A percentile compares a stretch with the other conserved stretches of the same genome.
Conservation (phyloP, 2,113 vertebrate genomes). For the Lepisosteus oculatus region DNA sequence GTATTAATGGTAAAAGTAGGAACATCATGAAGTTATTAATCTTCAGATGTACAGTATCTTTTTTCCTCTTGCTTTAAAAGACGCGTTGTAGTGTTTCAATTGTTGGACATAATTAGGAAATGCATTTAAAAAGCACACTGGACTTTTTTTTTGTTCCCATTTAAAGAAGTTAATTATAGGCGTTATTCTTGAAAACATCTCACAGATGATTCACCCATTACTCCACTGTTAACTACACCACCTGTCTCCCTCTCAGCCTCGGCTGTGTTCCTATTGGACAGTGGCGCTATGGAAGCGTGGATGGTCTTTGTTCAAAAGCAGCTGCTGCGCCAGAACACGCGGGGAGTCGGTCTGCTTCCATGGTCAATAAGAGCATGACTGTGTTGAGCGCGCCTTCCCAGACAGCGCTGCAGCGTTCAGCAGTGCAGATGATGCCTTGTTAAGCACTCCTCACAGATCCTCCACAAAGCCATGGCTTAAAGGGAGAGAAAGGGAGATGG, state of each 20-base stretch:
- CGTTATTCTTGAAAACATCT: too few species aligned
- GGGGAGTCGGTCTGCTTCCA: conserved; percentile 38
- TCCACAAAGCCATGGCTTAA: conserved; percentile 76
- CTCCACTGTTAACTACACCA: background rate
- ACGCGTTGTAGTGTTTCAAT: too few species aligned
- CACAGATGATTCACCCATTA: too few species aligned
- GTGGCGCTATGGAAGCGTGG: conserved; percentile 32
- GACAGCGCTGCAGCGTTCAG: conserved; percentile 34
- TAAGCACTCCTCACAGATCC: conserved; percentile 54
- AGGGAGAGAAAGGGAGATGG: conserved; percentile 69
- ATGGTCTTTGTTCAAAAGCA: conserved; percentile 25
- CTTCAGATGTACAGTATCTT: too few species aligned
- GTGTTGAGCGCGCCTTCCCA: conserved; percentile 30
- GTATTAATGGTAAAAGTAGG: too few species aligned
- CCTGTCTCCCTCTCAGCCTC: conserved; percentile 13
- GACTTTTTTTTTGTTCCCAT: too few species aligned
- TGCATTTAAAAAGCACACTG: too few species aligned
- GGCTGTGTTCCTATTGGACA: conserved; percentile 51
- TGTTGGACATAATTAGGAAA: too few species aligned
- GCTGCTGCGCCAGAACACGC: conserved; percentile 20
- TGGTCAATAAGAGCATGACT: conserved; percentile 51
- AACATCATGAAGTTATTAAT: too few species aligned
- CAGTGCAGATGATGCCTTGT: conserved; percentile 47
- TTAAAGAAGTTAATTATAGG: too few species aligned
- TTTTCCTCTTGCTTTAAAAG: too few species aligned